Conservation (phyloP, 2,113 vertebrate genomes). For the Scalopus aquaticus region DNA sequence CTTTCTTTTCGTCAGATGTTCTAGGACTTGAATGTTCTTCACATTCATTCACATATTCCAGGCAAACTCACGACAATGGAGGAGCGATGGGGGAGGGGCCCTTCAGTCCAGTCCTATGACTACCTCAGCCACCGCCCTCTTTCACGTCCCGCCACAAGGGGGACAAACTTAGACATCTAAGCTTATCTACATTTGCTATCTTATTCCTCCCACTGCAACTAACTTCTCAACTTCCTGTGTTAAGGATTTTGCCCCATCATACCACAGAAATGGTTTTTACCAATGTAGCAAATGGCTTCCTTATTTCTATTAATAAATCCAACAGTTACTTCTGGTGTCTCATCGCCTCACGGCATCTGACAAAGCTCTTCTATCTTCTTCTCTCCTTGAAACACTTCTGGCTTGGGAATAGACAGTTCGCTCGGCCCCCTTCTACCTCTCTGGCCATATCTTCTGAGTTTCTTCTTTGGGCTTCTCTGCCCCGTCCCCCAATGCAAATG, state of each 20-base stretch:
- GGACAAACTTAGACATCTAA: no score
- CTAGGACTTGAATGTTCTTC: neutral
- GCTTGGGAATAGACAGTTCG: fast-evolving
- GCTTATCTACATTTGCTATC: no score
- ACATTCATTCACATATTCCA: no score
- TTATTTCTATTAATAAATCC: neutral
- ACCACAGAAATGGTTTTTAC: neutral
- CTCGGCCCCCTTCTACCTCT: neutral
- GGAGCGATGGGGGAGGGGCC: fast-evolving
- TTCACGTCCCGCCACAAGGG: fast-evolving
- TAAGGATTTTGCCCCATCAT: neutral
- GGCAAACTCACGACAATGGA: neutral
- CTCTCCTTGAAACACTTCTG: neutral
- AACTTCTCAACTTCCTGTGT: neutral
- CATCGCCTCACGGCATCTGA: fast-evolving
- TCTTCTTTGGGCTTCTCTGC: neutral
- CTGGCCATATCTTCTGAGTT: neutral
- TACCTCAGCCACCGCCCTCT: fast-evolving
- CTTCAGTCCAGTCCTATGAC: neutral
- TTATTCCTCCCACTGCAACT: neutral
- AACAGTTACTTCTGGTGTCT: neutral
- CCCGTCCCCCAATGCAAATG: fast-evolving
- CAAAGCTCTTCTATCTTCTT: no score
- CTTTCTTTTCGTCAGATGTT: neutral
- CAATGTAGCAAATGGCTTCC: fast-evolving